These are phyloP conservation scores for Terrapene triunguis DNA, from an alignment of 2,113 vertebrate species.

Conservation along the genomic window DNA sequence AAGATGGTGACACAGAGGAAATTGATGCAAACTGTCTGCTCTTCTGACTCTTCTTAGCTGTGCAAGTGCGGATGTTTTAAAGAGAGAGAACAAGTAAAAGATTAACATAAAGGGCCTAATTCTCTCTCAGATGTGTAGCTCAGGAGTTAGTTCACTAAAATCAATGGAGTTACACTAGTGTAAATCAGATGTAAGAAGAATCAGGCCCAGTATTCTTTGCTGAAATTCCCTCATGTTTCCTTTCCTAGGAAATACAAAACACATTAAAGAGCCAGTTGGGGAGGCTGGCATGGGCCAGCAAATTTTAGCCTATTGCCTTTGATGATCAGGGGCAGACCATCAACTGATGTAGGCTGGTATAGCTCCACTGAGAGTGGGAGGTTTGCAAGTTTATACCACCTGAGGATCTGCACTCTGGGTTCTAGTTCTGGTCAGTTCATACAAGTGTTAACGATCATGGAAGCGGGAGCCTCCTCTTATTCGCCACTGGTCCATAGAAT, in stretches of 20 bases:
- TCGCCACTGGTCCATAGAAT: not conserved
- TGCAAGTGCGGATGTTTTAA: conserved; percentile 3
- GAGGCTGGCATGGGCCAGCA: no score
- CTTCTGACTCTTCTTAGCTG: conserved; percentile 51
- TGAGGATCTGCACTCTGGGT: no score
- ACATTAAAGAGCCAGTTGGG: no score
- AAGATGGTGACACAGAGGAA: conserved; percentile 59
- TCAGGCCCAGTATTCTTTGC: not conserved
- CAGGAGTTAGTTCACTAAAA: not conserved
- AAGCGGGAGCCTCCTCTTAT: no score
- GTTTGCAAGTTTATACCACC: no score
- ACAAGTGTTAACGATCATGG: no score
- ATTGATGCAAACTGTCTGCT: conserved; percentile 55
- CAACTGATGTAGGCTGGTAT: no score
- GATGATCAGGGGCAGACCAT: no score
- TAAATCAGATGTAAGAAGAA: conserved; percentile 46
- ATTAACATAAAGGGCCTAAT: not conserved
- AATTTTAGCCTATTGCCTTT: no score
- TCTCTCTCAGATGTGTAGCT: not conserved
- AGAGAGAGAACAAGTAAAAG: not conserved
- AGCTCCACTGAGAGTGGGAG: no score
- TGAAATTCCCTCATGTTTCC: not conserved
- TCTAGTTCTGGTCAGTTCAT: no score
- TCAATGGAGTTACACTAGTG: not conserved
- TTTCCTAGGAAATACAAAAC: conserved; percentile 56